Conservation (phyloP, 2,888 invertebrate species). For the Hemicrepidius hirtus region DNA sequence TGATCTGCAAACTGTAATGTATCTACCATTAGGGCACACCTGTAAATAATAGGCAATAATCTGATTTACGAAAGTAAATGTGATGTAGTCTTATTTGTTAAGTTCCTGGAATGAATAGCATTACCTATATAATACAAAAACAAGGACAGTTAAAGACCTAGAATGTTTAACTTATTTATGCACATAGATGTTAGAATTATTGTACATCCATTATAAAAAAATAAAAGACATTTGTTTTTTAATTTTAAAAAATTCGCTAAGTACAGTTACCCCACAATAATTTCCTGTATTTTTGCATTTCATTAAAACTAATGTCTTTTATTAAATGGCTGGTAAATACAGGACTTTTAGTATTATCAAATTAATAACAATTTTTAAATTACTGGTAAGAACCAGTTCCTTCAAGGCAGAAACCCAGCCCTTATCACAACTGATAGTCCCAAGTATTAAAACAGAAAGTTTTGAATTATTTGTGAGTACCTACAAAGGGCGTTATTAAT, state of each 20-base stretch:
- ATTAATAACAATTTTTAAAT: slow-evolving; percentile 4
- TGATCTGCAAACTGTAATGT: neutral
- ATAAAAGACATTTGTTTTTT: slow-evolving; percentile 34
- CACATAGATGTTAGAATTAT: slow-evolving; percentile 22
- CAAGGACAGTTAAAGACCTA: slow-evolving; percentile 30
- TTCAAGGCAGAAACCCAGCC: slow-evolving; percentile 12
- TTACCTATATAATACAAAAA: slow-evolving; percentile 35
- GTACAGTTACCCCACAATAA: slow-evolving; percentile 10
- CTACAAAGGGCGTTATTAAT: slow-evolving; percentile 43
- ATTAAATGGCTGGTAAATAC: slow-evolving; percentile 17
- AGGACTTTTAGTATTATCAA: slow-evolving; percentile 1
- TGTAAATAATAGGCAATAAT: slow-evolving; percentile 36
- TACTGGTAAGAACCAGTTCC: slow-evolving; percentile 7
- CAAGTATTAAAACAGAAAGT: neutral
- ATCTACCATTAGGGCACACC: slow-evolving; percentile 23
- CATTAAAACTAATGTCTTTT: slow-evolving; percentile 31
- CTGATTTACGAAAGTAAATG: slow-evolving; percentile 48
- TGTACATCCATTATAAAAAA: slow-evolving; percentile 7
- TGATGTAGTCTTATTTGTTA: slow-evolving; percentile 50
- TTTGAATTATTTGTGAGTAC: slow-evolving; percentile 34
- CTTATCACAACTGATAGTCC: slow-evolving; percentile 39
- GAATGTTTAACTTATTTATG: slow-evolving; percentile 22
- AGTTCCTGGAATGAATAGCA: slow-evolving; percentile 46
- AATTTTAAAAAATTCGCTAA: neutral
- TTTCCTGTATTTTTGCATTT: neutral